Base-by-base conservation (phyloP, 1,140 invertebrate genomes). In the Drosophila oshimai region DNA sequence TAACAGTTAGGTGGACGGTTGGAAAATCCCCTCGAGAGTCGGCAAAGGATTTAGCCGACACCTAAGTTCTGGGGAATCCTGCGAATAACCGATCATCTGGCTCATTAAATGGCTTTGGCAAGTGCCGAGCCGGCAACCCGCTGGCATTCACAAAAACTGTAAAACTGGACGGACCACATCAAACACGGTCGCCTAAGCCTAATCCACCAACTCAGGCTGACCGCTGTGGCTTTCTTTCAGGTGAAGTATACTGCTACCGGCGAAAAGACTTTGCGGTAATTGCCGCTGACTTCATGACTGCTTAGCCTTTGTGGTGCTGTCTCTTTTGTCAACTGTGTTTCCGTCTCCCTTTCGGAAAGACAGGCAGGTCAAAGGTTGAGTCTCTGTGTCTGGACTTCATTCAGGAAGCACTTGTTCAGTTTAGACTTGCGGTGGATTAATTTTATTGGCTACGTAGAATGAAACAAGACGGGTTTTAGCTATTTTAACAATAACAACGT, bases 221-320 rank as follows among this genome's bases (percentile, higher is more conserved):
- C 80, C 80, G 60, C 80, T 67, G 65, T 49, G 36, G 74, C 55
- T 61, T 55, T 49, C 24, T 37, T 50, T 62, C 12, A 33, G 33
- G 13, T 39, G 22, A 15, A 1, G 26, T 9, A 9, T 12, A 22
- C 26, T 33, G 65, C 70, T 75, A 46, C 67, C 55, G 36, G 29
- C 2, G 33, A 51, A 44, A 20, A 60, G 81, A 65, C 57, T 86
- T 88, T 74, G 62, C 60, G 29, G 65, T 83, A 87, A 87, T 89
- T 84, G 78, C 61, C 74, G 80, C 61, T 90, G 88, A 89, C 88
- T 90, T 90, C 70, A 60, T 89, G 87, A 90, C 87, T 79, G 64
- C 26, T 68, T 64, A 36, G 46, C 26, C 41, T 20, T 61, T 53
- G 31, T 46, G 7, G 15, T 34, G 2, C 5, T 31, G 34, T 44